These are phyloP conservation scores for Archocentrus centrarchus DNA, from an alignment of 2,113 vertebrate genomes.

Conservation along the genomic window DNA sequence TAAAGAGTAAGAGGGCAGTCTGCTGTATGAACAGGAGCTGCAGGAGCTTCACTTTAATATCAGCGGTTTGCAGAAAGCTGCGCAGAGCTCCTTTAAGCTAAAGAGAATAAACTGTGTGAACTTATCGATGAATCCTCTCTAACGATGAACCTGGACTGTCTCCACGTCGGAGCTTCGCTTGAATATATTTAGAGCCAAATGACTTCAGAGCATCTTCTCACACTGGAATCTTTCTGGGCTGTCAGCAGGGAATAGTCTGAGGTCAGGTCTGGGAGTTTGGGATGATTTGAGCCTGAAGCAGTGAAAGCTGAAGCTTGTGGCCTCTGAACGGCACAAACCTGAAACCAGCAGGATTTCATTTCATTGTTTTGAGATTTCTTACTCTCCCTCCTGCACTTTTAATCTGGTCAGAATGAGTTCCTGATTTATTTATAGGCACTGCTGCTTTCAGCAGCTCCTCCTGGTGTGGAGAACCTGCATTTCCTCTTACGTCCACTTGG, in stretches of 20 bases:
- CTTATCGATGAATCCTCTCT: background rate
- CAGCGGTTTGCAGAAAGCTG: too few species aligned
- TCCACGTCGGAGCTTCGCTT: background rate
- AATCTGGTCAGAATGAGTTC: too few species aligned
- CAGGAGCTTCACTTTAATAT: background rate
- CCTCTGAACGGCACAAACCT: background rate
- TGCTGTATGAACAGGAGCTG: too few species aligned
- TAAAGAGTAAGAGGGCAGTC: rapidly evolving
- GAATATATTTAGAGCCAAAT: background rate
- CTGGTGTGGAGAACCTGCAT: too few species aligned
- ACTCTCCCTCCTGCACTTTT: too few species aligned
- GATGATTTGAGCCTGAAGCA: background rate
- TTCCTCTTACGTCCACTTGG: too few species aligned
- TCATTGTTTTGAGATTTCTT: background rate
- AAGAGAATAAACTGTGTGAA: too few species aligned
- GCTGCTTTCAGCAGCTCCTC: too few species aligned
- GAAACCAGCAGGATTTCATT: rapidly evolving
- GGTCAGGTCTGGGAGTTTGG: background rate
- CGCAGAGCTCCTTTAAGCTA: background rate
- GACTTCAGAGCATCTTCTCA: background rate
- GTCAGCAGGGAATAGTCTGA: background rate
- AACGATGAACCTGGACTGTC: background rate
- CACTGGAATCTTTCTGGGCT: background rate
- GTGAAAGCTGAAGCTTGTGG: background rate
- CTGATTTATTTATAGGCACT: too few species aligned